Conservation (phyloP, 2,888 invertebrate genomes). For the Crossocerus cetratus region DNA sequence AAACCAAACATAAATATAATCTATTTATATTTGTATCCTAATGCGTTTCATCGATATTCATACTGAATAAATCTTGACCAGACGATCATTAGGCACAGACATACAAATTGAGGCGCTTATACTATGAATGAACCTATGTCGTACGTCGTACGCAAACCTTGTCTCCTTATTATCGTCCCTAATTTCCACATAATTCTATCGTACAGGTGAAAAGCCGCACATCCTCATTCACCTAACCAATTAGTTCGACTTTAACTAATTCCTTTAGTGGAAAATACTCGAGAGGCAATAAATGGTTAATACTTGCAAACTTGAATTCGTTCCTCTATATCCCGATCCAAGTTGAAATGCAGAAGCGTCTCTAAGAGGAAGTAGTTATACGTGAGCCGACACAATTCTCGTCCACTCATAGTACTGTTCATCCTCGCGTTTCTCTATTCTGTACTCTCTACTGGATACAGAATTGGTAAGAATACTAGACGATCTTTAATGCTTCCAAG, state of each 20-base stretch:
- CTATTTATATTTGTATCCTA: slow-evolving; percentile 64
- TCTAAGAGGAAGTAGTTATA: background rate
- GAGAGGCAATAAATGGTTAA: too few species aligned
- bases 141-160: slow-evolving; percentile 11
- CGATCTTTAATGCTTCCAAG: slow-evolving; percentile 65
- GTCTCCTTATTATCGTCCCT: background rate
- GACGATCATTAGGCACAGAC: slow-evolving; percentile 66
- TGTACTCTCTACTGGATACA: slow-evolving; percentile 58
- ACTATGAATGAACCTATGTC: slow-evolving; percentile 63
- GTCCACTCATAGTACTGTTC: slow-evolving; percentile 63
- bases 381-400: slow-evolving; percentile 13
- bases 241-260: too few species aligned
- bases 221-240: background rate
- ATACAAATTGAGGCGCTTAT: slow-evolving; percentile 51
- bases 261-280: too few species aligned
- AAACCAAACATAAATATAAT: slow-evolving; percentile 71
- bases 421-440: slow-evolving; percentile 49
- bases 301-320: too few species aligned
- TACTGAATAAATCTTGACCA: slow-evolving; percentile 64
- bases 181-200: background rate
- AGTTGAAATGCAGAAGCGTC: too few species aligned
- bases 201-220: background rate
- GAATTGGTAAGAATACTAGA: slow-evolving; percentile 57
- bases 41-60: slow-evolving; percentile 56
- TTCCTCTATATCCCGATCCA: too few species aligned